Base-by-base conservation (phyloP, 2,113 vertebrate species). In the Melanocharis versteri region DNA sequence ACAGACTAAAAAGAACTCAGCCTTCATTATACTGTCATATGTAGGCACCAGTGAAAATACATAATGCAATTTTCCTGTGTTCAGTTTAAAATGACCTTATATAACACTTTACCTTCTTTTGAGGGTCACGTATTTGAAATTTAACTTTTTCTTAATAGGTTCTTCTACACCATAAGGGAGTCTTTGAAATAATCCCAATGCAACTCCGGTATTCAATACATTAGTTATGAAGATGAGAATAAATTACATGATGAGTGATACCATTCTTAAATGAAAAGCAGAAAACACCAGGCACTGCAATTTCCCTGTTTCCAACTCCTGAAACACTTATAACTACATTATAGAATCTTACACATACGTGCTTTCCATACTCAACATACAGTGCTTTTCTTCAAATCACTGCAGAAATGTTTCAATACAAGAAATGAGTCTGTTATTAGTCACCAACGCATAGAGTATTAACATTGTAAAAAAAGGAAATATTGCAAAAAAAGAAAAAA, bases 291-390 rank as follows among this genome's bases (percentile, higher is more conserved):
- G 76, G 27, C 28, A 80, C 42, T 82, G 57, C 31, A 79, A 57
- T 64, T 54, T 70, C 17, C 40, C 6, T 51, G 2, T 31, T 83
- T 81, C 27, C 60, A 80, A 11, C 21, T 50, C 56, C 22, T 69
- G 22, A 77, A 93, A 78, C 6, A 30, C 18, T 88, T 56, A 10
- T 0, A 68, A 20, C 37, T n/a, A 47, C 27, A 17, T 31, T 30
- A 50, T 0, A 79, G 13, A 73, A 42, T 17, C 9, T 56, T 51
- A 45, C 13, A 83, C 22, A 26, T 66, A 47, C 0, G 0, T 24
- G 54, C 15, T n/a, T 82, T 64, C 72, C 77, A 64, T 33, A 81
- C n/a, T 33, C 68, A 58, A 89, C 33, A 65, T 9, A 65, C 17
- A 57, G 8, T 2, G 3, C 7, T 68, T 70, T 75, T 39, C 53